phyloP scores from a whole-genome alignment of 2,797 vertebrate genomes.

The Chiroxiphia lanceolata region DNA sequence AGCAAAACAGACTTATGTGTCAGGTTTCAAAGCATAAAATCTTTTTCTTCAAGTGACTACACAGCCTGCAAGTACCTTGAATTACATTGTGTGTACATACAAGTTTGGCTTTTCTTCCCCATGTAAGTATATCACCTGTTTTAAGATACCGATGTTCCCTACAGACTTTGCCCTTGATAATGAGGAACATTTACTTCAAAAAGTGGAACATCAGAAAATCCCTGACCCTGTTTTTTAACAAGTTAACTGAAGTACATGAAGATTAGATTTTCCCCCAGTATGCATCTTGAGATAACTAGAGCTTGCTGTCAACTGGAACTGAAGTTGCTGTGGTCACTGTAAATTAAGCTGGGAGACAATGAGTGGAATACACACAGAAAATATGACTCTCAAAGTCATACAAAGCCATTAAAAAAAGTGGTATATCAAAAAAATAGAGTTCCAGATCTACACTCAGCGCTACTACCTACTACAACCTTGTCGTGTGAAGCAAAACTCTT shows the following conservation, averaged over 20 bases:
- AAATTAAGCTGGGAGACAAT: neutral
- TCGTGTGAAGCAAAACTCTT: neutral
- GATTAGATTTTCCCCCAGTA: neutral
- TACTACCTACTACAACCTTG: neutral
- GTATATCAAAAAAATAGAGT: neutral
- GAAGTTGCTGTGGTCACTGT: neutral
- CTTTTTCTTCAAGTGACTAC: neutral
- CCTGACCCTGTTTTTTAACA: neutral
- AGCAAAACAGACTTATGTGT: neutral
- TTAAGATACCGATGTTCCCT: neutral
- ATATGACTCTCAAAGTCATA: neutral
- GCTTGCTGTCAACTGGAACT: neutral
- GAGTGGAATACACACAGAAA: neutral
- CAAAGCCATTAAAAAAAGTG: neutral
- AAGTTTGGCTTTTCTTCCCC: neutral
- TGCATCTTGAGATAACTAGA: neutral
- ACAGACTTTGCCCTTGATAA: neutral
- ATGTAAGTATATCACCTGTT: neutral
- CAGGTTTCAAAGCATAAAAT: slow-evolving; percentile 37
- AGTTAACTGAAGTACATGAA: neutral
- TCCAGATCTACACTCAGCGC: neutral
- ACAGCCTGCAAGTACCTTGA: neutral
- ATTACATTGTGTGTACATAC: neutral
- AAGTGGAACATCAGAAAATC: neutral
- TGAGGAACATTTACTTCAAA: neutral